These are phyloP conservation scores for Drosophila nasuta DNA, from an alignment of 1,140 invertebrate species.

Conservation along the genomic window DNA sequence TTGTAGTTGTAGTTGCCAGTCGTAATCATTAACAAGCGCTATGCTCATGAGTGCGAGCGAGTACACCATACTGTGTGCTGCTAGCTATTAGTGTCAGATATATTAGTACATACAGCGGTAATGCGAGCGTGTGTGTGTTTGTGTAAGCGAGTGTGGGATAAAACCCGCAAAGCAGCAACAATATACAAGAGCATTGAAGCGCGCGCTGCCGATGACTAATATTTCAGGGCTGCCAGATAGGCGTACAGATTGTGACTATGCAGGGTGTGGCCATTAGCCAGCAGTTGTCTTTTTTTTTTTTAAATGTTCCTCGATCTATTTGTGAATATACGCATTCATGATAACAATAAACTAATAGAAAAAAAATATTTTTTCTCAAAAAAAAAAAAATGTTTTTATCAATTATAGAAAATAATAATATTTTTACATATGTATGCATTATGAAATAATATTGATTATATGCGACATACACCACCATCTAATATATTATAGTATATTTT, in stretches of 20 bases:
- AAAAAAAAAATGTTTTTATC: not conserved
- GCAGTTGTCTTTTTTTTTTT: conserved; percentile 22
- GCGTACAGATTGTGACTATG: conserved; percentile 13
- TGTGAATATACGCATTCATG: not conserved
- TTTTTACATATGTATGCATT: not conserved
- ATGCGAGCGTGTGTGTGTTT: conserved; percentile 17
- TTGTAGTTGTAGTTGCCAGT: conserved; percentile 14
- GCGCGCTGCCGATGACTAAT: conserved; percentile 54
- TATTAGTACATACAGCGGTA: conserved; percentile 38
- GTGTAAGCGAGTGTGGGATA: conserved; percentile 46
- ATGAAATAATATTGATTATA: no score
- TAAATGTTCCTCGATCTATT: conserved; percentile 2
- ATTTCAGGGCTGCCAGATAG: conserved; percentile 52
- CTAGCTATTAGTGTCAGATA: conserved; percentile 53
- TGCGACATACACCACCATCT: no score
- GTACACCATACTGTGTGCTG: conserved; percentile 21
- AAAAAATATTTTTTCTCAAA: not conserved
- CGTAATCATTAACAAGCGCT: conserved; percentile 16
- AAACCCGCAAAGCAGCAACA: conserved; percentile 47
- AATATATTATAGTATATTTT: no score
- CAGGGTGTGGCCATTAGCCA: conserved; percentile 45
- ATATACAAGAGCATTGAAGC: conserved; percentile 46
- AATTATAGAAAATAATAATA: not conserved
- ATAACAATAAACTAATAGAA: not conserved
- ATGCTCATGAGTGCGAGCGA: conserved; percentile 27